Evolutionary conservation across 2,797 vertebrate genomes (phyloP), one percentile per base, ranked within the genome.

Genomic region (Phataginus tricuspis): DNA sequence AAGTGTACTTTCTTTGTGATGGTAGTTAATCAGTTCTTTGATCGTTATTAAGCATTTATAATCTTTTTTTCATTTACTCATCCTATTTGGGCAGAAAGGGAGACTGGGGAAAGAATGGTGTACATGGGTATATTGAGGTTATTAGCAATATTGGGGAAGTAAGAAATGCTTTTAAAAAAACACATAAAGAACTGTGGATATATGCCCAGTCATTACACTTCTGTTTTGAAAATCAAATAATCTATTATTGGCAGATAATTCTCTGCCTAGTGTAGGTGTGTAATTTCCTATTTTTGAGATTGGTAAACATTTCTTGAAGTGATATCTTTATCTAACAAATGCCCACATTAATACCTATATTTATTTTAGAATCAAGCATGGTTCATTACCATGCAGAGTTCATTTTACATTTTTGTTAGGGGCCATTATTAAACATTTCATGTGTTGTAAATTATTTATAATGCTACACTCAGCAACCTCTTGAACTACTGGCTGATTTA

Each of bases 401-500:
- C 83, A 64, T 98, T 98, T 98, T 94, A 45, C 34, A 79, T 97
- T 66, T 55, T 97, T 97, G 95, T 97, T 98, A 42, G 63, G 84
- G 97, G 97, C 98, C 95, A 96, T 98, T 98, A 98, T 98, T 98
- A 98, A 98, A 98, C 98, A 98, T 98, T 86, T 95, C 93, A 61
- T 97, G 7, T 94, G 49, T 89, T 96, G 93, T 98, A 98, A 98
- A 98, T 98, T 98, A 97, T 98, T 97, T 96, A 98, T 97, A 98
- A 98, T 96, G 96, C 96, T 98, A 96, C 88, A 97, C 92, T 98
- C 98, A 98, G 97, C 95, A 98, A 95, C 96, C 96, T 98, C 97
- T 98, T 98, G 97, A 98, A 98, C 97, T 98, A 96, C 96, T 97
- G 98, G 96, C 96, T 97, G 92, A 98, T 96, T 83, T 98, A 85